phyloP scores from a whole-genome alignment of 2,797 vertebrate species.

The Coracias cyanogaster region DNA sequence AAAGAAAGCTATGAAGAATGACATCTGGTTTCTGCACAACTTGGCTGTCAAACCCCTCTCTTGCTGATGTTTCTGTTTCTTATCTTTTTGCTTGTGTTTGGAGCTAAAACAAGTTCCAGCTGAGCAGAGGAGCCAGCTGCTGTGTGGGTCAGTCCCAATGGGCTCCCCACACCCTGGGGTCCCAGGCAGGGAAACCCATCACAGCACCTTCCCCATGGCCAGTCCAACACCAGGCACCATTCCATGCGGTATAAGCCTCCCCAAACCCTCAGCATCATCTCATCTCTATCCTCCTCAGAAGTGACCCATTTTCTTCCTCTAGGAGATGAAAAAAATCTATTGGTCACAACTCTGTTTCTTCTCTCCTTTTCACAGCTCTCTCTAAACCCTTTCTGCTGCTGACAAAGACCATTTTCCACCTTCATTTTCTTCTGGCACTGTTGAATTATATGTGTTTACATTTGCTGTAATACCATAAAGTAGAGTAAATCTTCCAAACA shows the following conservation, averaged over 20 bases:
- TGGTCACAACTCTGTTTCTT: background rate
- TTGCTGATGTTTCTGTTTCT: constrained; percentile 57
- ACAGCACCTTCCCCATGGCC: fast-evolving
- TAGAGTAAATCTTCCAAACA: constrained; percentile 23
- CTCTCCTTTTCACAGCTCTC: background rate
- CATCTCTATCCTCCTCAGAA: background rate
- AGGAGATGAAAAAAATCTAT: background rate
- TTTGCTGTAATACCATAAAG: constrained; percentile 23
- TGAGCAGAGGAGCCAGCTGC: background rate
- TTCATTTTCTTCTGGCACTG: background rate
- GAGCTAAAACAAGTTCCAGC: constrained; percentile 20
- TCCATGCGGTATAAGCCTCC: fast-evolving
- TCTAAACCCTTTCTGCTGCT: background rate
- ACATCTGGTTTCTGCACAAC: constrained; percentile 55
- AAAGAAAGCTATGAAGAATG: background rate
- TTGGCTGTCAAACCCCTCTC: constrained; percentile 51
- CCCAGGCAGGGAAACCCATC: background rate
- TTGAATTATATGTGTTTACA: constrained; percentile 28
- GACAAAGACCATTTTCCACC: constrained; percentile 35
- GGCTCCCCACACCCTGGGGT: background rate
- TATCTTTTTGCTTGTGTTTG: constrained; percentile 25
- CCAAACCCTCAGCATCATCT: background rate
- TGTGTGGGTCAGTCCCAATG: fast-evolving
- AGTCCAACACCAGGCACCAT: fast-evolving
- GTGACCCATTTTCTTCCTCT: background rate